Percentiles rank a stretch among this genome's conserved stretches.
phyloP scores from a whole-genome alignment of 2,113 vertebrate genomes.

The Plecotus auritus region DNA sequence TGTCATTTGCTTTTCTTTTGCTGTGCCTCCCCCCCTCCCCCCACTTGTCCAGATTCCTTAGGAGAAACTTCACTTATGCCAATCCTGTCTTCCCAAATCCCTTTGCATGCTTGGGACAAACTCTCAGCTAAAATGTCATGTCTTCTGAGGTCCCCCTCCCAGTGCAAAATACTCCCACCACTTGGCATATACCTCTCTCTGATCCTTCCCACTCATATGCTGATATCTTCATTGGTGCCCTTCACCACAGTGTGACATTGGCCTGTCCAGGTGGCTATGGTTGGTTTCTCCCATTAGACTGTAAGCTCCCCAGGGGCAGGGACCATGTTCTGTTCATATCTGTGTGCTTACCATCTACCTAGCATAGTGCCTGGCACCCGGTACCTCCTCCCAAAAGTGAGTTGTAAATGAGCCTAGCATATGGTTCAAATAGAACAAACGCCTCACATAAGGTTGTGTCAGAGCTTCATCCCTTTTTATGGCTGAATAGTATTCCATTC shows the following conservation, averaged over 20 bases:
- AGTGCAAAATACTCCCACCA: background rate
- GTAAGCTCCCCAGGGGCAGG: background rate
- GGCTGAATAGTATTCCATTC: no score
- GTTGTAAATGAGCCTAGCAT: rapidly evolving
- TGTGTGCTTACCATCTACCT: background rate
- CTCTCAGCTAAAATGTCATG: background rate
- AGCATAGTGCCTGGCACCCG: background rate
- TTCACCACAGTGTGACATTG: background rate
- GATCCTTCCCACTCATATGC: rapidly evolving
- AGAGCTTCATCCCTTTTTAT: no score
- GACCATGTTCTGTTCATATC: rapidly evolving
- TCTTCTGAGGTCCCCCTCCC: background rate
- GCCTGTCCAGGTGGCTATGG: background rate
- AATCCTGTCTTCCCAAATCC: background rate
- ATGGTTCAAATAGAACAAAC: rapidly evolving
- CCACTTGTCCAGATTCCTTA: background rate
- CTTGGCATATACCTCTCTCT: background rate
- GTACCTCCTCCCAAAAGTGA: no score
- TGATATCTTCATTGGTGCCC: background rate
- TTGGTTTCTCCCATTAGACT: background rate
- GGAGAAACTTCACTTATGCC: background rate
- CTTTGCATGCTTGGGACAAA: background rate
- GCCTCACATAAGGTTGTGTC: no score
- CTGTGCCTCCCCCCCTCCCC: rapidly evolving
- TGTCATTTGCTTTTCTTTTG: rapidly evolving